phyloP scores from a whole-genome alignment of 2,797 vertebrate genomes.

The Rhinella marina region DNA sequence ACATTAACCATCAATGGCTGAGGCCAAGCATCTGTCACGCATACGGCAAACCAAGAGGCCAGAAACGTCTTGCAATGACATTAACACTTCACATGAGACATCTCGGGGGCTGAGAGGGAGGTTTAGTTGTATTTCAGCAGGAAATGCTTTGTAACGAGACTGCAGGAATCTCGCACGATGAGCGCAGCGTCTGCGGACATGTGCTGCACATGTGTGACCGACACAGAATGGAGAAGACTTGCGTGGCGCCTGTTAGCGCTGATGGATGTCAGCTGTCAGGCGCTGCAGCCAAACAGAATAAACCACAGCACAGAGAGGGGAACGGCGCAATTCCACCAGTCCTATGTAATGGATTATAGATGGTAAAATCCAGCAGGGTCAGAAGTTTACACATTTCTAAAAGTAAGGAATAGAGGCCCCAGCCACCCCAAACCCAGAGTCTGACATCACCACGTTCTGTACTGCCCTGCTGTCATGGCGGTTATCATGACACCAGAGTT shows the following conservation, averaged over 20 bases:
- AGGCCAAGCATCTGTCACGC: neutral
- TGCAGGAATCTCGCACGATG: conserved; percentile 66
- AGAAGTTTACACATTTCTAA: conserved; percentile 66
- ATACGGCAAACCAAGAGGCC: too few species aligned
- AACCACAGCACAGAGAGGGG: conserved; percentile 63
- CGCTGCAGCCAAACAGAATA: too few species aligned
- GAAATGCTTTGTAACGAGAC: too few species aligned
- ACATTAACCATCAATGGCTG: too few species aligned
- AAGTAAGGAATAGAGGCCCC: neutral
- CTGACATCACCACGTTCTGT: too few species aligned
- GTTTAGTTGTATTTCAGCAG: too few species aligned
- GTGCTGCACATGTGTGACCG: conserved; percentile 77
- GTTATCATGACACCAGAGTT: too few species aligned
- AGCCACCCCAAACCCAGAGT: too few species aligned
- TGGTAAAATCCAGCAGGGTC: conserved; percentile 65
- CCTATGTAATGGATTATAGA: conserved; percentile 65
- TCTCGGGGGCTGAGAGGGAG: neutral
- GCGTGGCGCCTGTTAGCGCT: conserved; percentile 39
- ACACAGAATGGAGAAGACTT: conserved; percentile 64
- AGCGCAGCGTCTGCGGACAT: conserved; percentile 72
- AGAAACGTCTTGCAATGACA: too few species aligned
- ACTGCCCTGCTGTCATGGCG: too few species aligned
- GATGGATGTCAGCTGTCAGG: conserved; percentile 71
- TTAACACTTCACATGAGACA: too few species aligned
- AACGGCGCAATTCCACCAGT: conserved; percentile 64